These are phyloP conservation scores for Himalopsyche kuldschensis DNA, from an alignment of 2,888 invertebrate species.

Conservation along the genomic window DNA sequence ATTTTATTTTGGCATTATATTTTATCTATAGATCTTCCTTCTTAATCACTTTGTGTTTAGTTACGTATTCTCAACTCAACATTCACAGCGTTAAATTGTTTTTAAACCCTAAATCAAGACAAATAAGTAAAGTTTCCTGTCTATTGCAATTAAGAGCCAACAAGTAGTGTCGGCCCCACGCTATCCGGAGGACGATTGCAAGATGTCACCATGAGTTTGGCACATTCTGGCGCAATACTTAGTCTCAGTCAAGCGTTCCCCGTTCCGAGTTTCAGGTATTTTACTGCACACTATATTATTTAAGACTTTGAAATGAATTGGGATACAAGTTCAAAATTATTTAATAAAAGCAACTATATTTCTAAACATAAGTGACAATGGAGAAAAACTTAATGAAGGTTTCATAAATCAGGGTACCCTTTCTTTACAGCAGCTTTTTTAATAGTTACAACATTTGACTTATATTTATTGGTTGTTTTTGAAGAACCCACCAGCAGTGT, in stretches of 20 bases:
- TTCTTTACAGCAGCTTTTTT: neutral
- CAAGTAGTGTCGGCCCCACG: slow-evolving; percentile 68
- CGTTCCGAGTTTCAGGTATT: slow-evolving; percentile 59
- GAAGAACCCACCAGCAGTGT: slow-evolving; percentile 71
- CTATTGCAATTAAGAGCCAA: slow-evolving; percentile 58
- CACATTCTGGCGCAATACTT: slow-evolving; percentile 47
- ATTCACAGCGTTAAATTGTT: slow-evolving; percentile 7
- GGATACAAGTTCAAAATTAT: neutral
- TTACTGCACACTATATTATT: neutral
- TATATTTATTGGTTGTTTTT: slow-evolving; percentile 40
- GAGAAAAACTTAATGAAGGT: neutral
- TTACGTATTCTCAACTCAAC: slow-evolving; percentile 12
- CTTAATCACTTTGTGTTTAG: neutral
- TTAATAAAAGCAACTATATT: neutral
- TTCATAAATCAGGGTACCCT: neutral
- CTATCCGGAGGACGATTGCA: slow-evolving; percentile 62
- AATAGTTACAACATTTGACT: neutral
- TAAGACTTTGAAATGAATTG: neutral
- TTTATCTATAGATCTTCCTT: neutral
- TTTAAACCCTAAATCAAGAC: neutral
- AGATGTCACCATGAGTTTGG: slow-evolving; percentile 49
- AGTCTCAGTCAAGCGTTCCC: slow-evolving; percentile 63
- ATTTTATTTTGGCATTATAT: neutral
- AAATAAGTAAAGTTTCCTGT: neutral
- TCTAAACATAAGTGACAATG: neutral